Percentiles rank a stretch among this genome's conserved stretches.
phyloP scores from a whole-genome alignment of 1,140 invertebrate genomes.

The Latrodectus geometricus region DNA sequence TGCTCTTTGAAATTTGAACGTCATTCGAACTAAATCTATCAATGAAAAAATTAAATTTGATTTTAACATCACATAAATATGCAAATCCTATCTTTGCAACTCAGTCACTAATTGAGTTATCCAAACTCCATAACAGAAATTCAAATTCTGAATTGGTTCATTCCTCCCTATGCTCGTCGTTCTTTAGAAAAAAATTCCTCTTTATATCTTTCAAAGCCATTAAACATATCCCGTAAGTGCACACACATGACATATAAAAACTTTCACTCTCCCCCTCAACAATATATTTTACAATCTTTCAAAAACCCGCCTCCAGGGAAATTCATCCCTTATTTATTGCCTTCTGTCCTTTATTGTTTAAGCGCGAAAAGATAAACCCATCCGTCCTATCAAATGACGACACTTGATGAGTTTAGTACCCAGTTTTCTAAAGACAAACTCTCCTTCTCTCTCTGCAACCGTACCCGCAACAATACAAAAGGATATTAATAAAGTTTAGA shows the following conservation, averaged over 20 bases:
- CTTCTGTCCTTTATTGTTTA: constrained; percentile 43
- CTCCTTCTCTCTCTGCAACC: background rate
- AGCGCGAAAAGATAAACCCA: constrained; percentile 51
- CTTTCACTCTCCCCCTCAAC: constrained; percentile 1
- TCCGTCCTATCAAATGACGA: constrained; percentile 16
- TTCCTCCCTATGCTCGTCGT: too few species aligned
- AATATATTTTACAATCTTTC: constrained; percentile 48
- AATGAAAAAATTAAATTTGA: too few species aligned
- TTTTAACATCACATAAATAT: background rate
- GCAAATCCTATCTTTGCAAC: background rate
- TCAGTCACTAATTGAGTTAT: constrained; percentile 25
- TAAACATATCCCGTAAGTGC: constrained; percentile 34
- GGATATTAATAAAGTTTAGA: constrained; percentile 59
- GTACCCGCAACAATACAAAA: background rate
- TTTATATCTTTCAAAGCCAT: constrained; percentile 39
- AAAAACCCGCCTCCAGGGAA: constrained; percentile 41
- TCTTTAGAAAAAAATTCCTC: background rate
- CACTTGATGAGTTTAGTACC: constrained; percentile 16
- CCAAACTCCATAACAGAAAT: background rate
- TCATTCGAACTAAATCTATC: too few species aligned
- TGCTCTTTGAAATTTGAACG: too few species aligned
- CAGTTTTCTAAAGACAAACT: background rate
- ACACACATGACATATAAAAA: constrained; percentile 6
- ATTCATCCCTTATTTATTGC: constrained; percentile 42
- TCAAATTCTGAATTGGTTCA: constrained; percentile 14